phyloP scores from a whole-genome alignment of 2,888 invertebrate genomes.

The Hirtodrosophila alboralis region DNA sequence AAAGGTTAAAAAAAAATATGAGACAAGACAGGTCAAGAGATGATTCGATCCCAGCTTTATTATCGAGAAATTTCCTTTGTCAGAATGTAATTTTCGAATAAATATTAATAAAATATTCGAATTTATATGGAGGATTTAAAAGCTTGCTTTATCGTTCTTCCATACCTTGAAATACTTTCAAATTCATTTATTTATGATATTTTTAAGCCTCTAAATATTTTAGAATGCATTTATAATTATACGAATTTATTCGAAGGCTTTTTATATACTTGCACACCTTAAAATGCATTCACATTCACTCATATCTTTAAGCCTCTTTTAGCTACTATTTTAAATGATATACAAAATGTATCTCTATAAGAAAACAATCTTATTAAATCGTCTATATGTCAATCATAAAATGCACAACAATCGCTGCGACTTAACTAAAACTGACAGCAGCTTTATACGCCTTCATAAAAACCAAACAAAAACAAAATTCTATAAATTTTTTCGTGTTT shows the following conservation, averaged over 20 bases:
- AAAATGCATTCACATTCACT: background rate
- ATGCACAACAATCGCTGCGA: slow-evolving; percentile 25
- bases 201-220: too few relatives aligned
- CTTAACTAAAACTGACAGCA: slow-evolving; percentile 31
- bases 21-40: slow-evolving; percentile 21
- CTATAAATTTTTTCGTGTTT: slow-evolving; percentile 16
- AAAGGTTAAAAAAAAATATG: slow-evolving; percentile 15
- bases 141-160: background rate
- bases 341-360: slow-evolving; percentile 7
- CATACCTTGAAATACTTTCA: too few relatives aligned
- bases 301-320: background rate
- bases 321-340: slow-evolving; percentile 6
- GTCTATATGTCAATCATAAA: slow-evolving; percentile 39
- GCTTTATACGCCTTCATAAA: slow-evolving; percentile 41
- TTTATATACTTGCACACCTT: background rate
- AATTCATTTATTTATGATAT: too few relatives aligned
- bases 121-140: background rate
- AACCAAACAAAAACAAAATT: slow-evolving; percentile 19
- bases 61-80: background rate
- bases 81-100: background rate
- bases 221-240: too few relatives aligned
- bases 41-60: slow-evolving; percentile 6
- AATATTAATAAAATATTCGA: slow-evolving; percentile 1
- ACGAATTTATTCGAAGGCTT: too few relatives aligned
- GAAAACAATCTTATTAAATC: slow-evolving; percentile 13